Base-by-base conservation (phyloP, 2,113 vertebrate genomes). In the Passerina amoena region DNA sequence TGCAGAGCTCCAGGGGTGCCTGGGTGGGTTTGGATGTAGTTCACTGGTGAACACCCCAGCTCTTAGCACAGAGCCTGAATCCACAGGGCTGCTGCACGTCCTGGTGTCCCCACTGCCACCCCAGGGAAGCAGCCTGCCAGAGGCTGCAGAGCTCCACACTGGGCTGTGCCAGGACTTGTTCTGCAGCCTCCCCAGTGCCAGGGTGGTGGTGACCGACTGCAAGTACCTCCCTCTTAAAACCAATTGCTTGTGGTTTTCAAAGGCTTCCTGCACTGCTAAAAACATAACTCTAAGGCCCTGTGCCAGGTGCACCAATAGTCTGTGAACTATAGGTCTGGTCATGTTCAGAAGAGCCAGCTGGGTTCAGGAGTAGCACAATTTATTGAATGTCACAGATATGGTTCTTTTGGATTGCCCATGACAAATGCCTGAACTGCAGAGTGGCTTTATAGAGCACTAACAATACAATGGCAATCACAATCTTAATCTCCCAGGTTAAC, bases 1-100 rank as follows among this genome's bases (percentile, higher is more conserved):
- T 44, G 56, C 27, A 0, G 1, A 66, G 56, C 53, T 60, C 75
- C 63, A 44, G 59, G 42, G 64, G 33, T 35, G 16, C 0, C 0
- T 18, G 33, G 37, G 33, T 8, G 64, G 42, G 31, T 12, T 72
- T 64, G 72, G 59, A 33, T 50, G 59, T 11, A 10, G 63, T 11
- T 56, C 35, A 27, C 35, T 69, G 79, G 9, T 71, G 70, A 70
- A 28, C 28, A 65, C 20, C 19, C 33, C 40, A 44, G 44, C 51
- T 63, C 59, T 69, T 27, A 14, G 59, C 1, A 2, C 28, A 20
- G 54, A n/a, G 24, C 22, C 61, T 31, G 80, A 35, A 72, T 18
- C 75, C 45, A 8, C 6, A 3, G 4, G 80, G 56, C 60, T 69
- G 45, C 40, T 78, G 42, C 2, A 0, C 5, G 50, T 75, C 65